Conservation (phyloP, 92 coral and sea anemone genomes). For the Desmophyllum pertusum region DNA sequence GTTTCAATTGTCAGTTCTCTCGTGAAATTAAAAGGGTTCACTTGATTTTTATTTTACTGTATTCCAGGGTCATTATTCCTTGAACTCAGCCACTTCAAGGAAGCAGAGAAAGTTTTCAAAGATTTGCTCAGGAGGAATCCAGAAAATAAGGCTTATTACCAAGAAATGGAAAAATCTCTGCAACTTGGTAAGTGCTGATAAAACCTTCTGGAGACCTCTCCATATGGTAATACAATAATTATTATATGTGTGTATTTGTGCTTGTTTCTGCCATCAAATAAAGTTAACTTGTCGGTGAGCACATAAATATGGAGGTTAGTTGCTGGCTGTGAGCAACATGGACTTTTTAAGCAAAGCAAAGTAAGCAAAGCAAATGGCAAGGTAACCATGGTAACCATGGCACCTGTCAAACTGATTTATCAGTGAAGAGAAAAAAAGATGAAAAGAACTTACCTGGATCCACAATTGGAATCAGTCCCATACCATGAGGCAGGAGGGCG, state of each 20-base stretch:
- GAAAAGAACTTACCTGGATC: too few relatives aligned
- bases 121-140: constrained; percentile 93
- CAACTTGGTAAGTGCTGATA: constrained; percentile 62
- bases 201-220: neutral
- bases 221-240: neutral
- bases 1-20: neutral
- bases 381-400: too few relatives aligned
- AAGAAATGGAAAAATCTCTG: constrained; percentile 72
- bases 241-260: too few relatives aligned
- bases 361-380: too few relatives aligned
- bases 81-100: constrained; percentile 67
- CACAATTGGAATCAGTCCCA: too few relatives aligned
- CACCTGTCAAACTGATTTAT: too few relatives aligned
- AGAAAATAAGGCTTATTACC: constrained; percentile 83
- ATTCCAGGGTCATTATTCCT: constrained; percentile 77
- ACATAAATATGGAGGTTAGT: too few relatives aligned
- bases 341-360: too few relatives aligned
- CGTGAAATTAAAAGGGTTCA: neutral
- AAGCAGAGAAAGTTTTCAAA: constrained; percentile 81
- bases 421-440: too few relatives aligned
- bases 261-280: neutral
- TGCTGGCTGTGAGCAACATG: too few relatives aligned
- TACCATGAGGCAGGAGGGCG: too few relatives aligned
- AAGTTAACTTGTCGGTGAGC: too few relatives aligned
- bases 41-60: neutral